Evolutionary conservation across 2,888 invertebrate species (phyloP).

Genomic region (Phyto melanocephala): DNA sequence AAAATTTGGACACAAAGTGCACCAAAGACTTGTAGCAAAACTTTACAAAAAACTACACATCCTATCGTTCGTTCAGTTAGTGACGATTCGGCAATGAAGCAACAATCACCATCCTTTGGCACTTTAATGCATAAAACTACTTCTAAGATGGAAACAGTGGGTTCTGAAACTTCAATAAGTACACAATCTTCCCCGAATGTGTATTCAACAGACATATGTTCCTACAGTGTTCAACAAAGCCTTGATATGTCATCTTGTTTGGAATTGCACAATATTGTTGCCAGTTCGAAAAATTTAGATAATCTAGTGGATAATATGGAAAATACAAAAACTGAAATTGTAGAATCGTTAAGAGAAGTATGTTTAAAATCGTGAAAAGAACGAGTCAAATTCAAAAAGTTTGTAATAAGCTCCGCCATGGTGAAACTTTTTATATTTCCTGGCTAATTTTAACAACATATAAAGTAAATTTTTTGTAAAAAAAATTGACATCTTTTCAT

Average conservation of each 20-base stretch:
- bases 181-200: conserved; percentile 73
- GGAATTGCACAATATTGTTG: neutral
- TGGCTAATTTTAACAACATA: too few species aligned
- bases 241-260: neutral
- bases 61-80: conserved; percentile 74
- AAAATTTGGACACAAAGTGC: conserved; percentile 51
- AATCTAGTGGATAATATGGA: neutral
- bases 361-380: neutral
- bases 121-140: conserved; percentile 11
- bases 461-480: too few species aligned
- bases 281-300: neutral
- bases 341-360: neutral
- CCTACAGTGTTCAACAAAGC: conserved; percentile 6
- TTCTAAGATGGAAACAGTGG: conserved; percentile 36
- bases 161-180: conserved; percentile 67
- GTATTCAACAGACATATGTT: conserved; percentile 58
- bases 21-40: conserved; percentile 14
- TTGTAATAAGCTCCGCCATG: conserved; percentile 15
- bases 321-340: neutral
- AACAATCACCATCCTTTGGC: neutral
- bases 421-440: neutral
- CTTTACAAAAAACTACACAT: conserved; percentile 55
- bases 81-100: conserved; percentile 70
- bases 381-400: neutral
- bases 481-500: neutral